Evolutionary conservation across 2,113 vertebrate species (phyloP), one percentile per base, ranked within the genome.

Genomic region (Procapra przewalskii): DNA sequence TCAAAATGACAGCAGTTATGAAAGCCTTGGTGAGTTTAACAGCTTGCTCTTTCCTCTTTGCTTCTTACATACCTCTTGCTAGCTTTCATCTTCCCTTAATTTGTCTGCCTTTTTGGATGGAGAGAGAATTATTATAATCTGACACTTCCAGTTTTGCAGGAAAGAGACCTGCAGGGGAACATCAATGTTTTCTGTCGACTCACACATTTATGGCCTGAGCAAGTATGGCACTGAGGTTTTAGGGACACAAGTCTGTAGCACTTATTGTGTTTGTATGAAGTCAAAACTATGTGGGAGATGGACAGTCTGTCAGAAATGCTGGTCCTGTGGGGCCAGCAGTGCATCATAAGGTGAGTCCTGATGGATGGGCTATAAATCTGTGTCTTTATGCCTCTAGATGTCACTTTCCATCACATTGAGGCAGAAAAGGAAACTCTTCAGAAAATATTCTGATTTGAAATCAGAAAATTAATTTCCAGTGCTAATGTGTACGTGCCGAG

Each of bases 81-180:
- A 97, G 93, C 82, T 96, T 97, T 93, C 93, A 83, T 97, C 67
- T 93, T 80, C 40, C 91, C 52, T 91, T 86, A 67, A 40, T 93
- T 90, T 97, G 10, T 75, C 64, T 97, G 64, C 71, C 45, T 96
- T 97, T 92, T 95, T 60, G 94, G 50, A 89, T 96, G 91, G 96
- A 93, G 60, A 91, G 21, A 89, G 29, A 97, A 97, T 97, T 75
- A 88, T 77, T 88, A 94, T 96, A 90, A 95, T 96, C 43, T 40
- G 94, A 92, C 88, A 85, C 81, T 95, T 92, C 2, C 59, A 52
- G 94, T 96, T 97, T 91, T 87, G 83, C 71, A 33, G n/a, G 8
- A 64, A 84, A 88, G 84, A 80, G 82, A 87, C 36, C 85, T 55
- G 8, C 60, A 77, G 36, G 59, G 23, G 81, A 96, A 57, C 94